phyloP scores from a whole-genome alignment of 2,113 vertebrate species.

The Tragelaphus buxtoni region DNA sequence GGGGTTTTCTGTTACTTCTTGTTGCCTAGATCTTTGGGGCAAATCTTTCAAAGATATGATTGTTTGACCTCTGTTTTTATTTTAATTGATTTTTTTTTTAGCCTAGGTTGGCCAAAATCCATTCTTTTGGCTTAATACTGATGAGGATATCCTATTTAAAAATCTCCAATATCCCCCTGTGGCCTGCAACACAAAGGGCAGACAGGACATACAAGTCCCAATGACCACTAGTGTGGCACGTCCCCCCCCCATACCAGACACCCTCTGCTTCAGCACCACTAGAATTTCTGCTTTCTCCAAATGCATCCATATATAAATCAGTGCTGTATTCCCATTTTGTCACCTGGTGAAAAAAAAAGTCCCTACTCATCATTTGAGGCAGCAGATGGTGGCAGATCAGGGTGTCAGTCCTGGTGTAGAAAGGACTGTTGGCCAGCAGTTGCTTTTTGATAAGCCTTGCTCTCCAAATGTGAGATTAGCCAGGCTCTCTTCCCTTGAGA shows the following conservation, averaged over 20 bases:
- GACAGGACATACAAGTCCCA: not conserved
- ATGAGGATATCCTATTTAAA: not conserved
- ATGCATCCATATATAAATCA: rapidly evolving
- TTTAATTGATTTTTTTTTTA: not conserved
- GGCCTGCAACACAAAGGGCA: not conserved
- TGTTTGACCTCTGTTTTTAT: not conserved
- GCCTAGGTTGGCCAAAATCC: not conserved
- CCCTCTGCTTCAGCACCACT: not conserved
- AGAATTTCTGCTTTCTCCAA: not conserved
- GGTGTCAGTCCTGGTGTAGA: not conserved
- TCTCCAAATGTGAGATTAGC: not conserved
- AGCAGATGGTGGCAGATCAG: not conserved
- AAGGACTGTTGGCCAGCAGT: not conserved
- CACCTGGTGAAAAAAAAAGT: not conserved
- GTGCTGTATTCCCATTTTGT: not conserved
- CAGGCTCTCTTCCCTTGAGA: not conserved
- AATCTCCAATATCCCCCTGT: not conserved
- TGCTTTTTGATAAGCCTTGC: not conserved
- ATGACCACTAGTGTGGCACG: not conserved
- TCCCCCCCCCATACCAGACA: too few species aligned
- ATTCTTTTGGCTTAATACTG: not conserved
- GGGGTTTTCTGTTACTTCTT: not conserved
- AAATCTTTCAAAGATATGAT: not conserved
- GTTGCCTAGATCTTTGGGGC: not conserved
- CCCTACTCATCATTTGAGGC: not conserved